Conservation (phyloP, 2,888 invertebrate species). For the Gerosis bhagava region DNA sequence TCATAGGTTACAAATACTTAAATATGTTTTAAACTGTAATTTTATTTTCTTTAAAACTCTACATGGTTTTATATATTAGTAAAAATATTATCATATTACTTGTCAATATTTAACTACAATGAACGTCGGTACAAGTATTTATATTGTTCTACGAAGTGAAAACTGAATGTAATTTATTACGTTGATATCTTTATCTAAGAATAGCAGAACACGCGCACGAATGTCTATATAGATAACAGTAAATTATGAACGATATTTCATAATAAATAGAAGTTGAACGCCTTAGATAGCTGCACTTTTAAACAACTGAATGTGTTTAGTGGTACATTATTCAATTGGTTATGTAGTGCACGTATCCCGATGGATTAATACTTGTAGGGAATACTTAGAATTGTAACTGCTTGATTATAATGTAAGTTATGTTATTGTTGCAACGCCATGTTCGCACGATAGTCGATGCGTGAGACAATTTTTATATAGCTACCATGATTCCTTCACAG, state of each 20-base stretch:
- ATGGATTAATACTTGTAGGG: constrained; percentile 34
- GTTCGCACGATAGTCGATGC: constrained; percentile 37
- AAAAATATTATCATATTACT: no score
- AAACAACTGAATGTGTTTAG: constrained; percentile 17
- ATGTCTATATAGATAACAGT: constrained; percentile 26
- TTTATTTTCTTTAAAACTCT: no score
- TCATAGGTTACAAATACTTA: no score
- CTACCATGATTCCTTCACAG: constrained; percentile 34
- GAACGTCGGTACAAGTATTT: neutral
- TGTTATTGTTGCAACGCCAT: constrained; percentile 34
- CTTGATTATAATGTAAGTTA: constrained; percentile 34
- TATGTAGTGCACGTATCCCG: constrained; percentile 30
- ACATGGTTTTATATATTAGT: no score
- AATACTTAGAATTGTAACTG: constrained; percentile 36
- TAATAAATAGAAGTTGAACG: constrained; percentile 24
- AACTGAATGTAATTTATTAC: constrained; percentile 30
- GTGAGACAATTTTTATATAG: constrained; percentile 42
- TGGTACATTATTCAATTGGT: no score
- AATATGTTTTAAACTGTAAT: no score
- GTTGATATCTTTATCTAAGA: constrained; percentile 33
- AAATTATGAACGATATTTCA: constrained; percentile 27
- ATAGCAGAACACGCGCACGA: constrained; percentile 29
- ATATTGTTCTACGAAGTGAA: constrained; percentile 19
- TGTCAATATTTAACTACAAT: neutral
- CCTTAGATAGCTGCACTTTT: constrained; percentile 5